Evolutionary conservation across 2,888 invertebrate species (phyloP), one percentile per base, ranked within the genome.

Genomic region (Adelognathus sp.): DNA sequence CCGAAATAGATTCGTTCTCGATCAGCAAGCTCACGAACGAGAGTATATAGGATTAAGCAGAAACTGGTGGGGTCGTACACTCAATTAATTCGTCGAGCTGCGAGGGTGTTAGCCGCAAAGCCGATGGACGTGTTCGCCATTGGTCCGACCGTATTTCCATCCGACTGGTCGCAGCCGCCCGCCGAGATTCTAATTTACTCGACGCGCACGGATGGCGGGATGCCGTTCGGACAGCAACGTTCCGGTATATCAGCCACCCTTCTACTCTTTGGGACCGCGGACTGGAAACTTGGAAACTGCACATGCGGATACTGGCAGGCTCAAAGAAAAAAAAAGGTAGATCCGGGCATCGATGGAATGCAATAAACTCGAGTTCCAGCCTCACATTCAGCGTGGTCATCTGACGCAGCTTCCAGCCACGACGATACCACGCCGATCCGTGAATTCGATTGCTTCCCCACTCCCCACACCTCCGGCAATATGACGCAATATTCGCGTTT

Each of bases 31-130:
- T 61, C 61, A 39, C 27, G 7, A 39, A 50, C 46, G 21, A 16
- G n/a, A n/a, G 39, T 5, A 7, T 27, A 11, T 9, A 33, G 24
- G 36, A 21, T 16, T n/a, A 33, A 27, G 60, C 36, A 7, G 9
- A 52, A 41, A 39, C 29, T 60, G 50, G 50, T n/a, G 14, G 27
- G 9, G 46, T 71, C 9, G 71, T 52, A 50, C 60, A 52, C 60
- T 61, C 71, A 61, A 71, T 71, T 61, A 61, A 71, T 61, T 61
- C 50, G 50, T 52, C 60, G 50, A 39, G 50, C n/a, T 24, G 36
- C 31, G 33, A 52, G 29, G 16, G 52, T 27, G 54, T 71, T 50
- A 50, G 71, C 50, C 36, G 60, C 50, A 71, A 71, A 60, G 60
- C 50, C 60, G 50, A 71, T 71, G 36, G 50, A 61, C 64, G 64